These are phyloP conservation scores for Hiodon alosoides DNA, from an alignment of 2,113 vertebrate genomes.

Conservation along the genomic window DNA sequence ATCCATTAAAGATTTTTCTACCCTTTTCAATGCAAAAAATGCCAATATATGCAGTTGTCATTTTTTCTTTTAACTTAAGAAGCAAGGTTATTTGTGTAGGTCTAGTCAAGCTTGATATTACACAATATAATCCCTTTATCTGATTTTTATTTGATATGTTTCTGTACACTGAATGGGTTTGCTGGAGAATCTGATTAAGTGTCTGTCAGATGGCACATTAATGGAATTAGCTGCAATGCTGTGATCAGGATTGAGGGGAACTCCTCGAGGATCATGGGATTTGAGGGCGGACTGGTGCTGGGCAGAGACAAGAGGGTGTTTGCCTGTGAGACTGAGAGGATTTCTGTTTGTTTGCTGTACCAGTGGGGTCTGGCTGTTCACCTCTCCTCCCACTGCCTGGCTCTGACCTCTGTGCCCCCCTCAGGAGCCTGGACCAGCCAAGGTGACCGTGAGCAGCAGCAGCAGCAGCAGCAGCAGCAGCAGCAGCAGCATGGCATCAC, in stretches of 20 bases:
- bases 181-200: conserved; percentile 8
- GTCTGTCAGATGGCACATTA: conserved; percentile 26
- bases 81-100: background rate
- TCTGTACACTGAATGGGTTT: background rate
- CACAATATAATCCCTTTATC: background rate
- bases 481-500: conserved; percentile 75
- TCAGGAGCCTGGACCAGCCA: conserved; percentile 92
- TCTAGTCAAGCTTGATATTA: no score
- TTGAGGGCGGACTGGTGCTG: conserved; percentile 11
- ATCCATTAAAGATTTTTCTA: no score
- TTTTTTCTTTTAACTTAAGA: background rate
- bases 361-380: conserved; percentile 17
- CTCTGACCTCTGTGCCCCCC: background rate
- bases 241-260: conserved; percentile 26
- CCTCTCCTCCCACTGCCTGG: background rate
- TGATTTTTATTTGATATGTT: background rate
- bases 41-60: no score
- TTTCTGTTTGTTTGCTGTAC: background rate
- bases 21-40: no score
- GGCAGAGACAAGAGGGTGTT: background rate
- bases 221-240: conserved; percentile 30
- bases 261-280: conserved; percentile 1
- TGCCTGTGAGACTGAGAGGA: background rate
- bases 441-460: conserved; percentile 83
- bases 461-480: conserved; percentile 57